Evolutionary conservation across 2,888 invertebrate genomes (phyloP), one percentile per base, ranked within the genome.

Genomic region (Rhyacophila evoluta): DNA sequence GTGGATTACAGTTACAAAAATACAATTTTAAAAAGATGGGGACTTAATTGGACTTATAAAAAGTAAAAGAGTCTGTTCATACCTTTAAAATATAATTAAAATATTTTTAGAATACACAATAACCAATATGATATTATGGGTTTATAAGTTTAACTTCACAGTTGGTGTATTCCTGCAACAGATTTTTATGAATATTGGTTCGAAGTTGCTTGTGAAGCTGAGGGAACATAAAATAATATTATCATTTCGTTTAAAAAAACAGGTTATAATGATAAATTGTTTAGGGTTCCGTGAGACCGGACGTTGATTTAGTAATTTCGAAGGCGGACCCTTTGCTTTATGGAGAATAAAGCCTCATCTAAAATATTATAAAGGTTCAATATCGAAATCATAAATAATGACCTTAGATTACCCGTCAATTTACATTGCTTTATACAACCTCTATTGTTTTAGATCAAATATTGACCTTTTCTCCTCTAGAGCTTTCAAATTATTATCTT

Each of bases 281-380:
- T 77, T 67, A 41, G 72, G 72, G 72, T 72, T 41, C 67, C 8
- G 28, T 55, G 72, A 11, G 67, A 77, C 72, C 77, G 77, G 72
- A 67, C 77, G 71, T 67, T 77, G 77, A 77, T 77, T 77, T 77
- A 77, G 77, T 77, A 72, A 72, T 76, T 76, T 76, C 12, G n/a
- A 38, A 75, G 29, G 71, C 28, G 76, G 36, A 38, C 25, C 76
- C 71, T 19, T 36, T 36, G 27, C 29, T 75, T 41, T 38, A 25
- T 28, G 75, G 69, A 33, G 29, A 19, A 15, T 55, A 55, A 55
- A 19, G 8, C 15, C 19, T 55, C 55, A 55, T 55, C 55, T 55
- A 19, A 55, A 55, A 55, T 55, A 55, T 55, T 55, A 55, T 25
- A 55, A 55, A 55, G 55, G 55, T 55, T 55, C 55, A 55, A 25